These are phyloP conservation scores for Zapus hudsonius DNA, from an alignment of 2,113 vertebrate species.

Conservation along the genomic window DNA sequence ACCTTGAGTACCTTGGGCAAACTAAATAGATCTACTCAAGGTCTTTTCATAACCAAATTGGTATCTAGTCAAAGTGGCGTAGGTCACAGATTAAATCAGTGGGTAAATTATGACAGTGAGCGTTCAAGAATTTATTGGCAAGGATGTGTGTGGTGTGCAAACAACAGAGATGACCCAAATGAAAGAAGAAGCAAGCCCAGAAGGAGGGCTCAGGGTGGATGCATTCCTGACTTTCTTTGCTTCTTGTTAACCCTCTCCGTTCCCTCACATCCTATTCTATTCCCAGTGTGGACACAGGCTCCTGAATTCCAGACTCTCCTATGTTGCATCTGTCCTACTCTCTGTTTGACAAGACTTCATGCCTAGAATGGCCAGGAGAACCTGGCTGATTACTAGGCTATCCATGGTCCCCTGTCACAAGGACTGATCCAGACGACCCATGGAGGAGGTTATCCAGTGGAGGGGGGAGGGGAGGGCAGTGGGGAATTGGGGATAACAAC, in stretches of 20 bases:
- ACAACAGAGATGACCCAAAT: neutral
- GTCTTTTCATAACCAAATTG: neutral
- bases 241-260: neutral
- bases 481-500: too few species aligned
- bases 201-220: fast-evolving
- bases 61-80: neutral
- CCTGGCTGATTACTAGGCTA: too few species aligned
- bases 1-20: neutral
- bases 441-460: too few species aligned
- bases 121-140: neutral
- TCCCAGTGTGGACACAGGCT: fast-evolving
- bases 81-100: neutral
- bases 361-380: too few species aligned
- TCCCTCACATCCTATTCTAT: neutral
- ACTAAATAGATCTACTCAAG: neutral
- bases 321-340: neutral
- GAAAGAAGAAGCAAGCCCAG: neutral
- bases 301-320: neutral
- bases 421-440: too few species aligned
- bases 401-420: too few species aligned
- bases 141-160: neutral
- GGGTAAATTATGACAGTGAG: neutral
- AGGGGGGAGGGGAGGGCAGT: too few species aligned
- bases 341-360: constrained; percentile 5
- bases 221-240: too few species aligned